Evolutionary conservation across 2,888 invertebrate species (phyloP).

Genomic region (Pandemis corylana): DNA sequence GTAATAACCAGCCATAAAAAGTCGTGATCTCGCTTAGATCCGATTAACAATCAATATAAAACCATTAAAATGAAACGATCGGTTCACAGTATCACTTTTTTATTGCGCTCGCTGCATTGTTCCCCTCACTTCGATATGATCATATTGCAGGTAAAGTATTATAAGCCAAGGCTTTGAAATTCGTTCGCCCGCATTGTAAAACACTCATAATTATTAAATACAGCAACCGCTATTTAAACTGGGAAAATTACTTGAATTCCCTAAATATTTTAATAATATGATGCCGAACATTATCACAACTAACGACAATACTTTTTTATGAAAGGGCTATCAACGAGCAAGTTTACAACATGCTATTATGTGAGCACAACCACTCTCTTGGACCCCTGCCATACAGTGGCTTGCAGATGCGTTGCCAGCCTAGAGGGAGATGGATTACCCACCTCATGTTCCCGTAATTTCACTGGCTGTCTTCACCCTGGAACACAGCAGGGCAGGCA

Average conservation of each 20-base stretch:
- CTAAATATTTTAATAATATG: too few relatives aligned
- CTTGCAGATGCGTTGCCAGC: too few relatives aligned
- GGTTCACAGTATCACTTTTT: slow-evolving; percentile 7
- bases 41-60: slow-evolving; percentile 29
- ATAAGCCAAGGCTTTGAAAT: slow-evolving; percentile 25
- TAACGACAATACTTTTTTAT: too few relatives aligned
- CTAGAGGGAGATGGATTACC: too few relatives aligned
- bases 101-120: slow-evolving; percentile 6
- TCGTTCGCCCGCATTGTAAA: slow-evolving; percentile 8
- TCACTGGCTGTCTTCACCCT: too few relatives aligned
- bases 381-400: too few relatives aligned
- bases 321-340: too few relatives aligned
- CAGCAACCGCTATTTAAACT: not conserved
- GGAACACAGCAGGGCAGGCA: too few relatives aligned
- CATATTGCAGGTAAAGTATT: slow-evolving; percentile 19
- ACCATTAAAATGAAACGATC: slow-evolving; percentile 25
- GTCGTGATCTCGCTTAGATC: slow-evolving; percentile 30
- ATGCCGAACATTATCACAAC: too few relatives aligned
- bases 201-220: not conserved
- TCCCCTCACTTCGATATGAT: slow-evolving; percentile 34
- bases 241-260: not conserved
- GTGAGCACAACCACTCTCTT: too few relatives aligned
- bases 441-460: too few relatives aligned
- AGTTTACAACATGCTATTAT: too few relatives aligned
- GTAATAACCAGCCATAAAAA: not conserved